Percentiles rank a stretch among this genome's conserved stretches.
Conservation (phyloP, 2,888 invertebrate genomes). For the Criorhina ranunculi region DNA sequence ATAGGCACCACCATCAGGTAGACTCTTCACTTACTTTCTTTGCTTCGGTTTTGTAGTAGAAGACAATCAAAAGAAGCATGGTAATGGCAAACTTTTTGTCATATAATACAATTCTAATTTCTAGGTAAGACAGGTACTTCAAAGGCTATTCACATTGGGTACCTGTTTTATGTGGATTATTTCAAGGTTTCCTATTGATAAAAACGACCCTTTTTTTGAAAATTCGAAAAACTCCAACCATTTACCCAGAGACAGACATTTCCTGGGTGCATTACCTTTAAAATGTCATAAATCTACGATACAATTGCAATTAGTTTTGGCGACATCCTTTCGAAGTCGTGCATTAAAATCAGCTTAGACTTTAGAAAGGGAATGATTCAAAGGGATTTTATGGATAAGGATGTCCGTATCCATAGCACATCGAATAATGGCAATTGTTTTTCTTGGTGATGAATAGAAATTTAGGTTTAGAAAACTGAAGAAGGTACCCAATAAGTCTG, state of each 20-base stretch:
- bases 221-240: not conserved
- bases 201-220: not conserved
- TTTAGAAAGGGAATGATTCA: not conserved
- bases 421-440: not conserved
- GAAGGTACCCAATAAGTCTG: too few species aligned
- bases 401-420: not conserved
- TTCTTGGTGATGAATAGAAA: too few species aligned
- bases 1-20: constrained; percentile 69
- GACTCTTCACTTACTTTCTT: constrained; percentile 71
- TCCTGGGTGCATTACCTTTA: not conserved
- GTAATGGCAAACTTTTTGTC: constrained; percentile 2
- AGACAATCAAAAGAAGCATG: constrained; percentile 41
- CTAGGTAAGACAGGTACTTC: constrained; percentile 9
- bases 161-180: constrained; percentile 20
- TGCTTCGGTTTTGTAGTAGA: constrained; percentile 21
- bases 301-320: constrained; percentile 54
- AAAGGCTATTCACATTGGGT: constrained; percentile 26
- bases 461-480: too few species aligned
- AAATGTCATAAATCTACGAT: constrained; percentile 32
- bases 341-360: constrained; percentile 1
- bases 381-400: not conserved
- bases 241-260: not conserved
- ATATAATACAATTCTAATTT: constrained; percentile 23
- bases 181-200: constrained; percentile 35
- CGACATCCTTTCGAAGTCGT: constrained; percentile 8